Evolutionary conservation across 1,140 invertebrate genomes (phyloP).

Genomic region (Brachionus rotundiformis): DNA sequence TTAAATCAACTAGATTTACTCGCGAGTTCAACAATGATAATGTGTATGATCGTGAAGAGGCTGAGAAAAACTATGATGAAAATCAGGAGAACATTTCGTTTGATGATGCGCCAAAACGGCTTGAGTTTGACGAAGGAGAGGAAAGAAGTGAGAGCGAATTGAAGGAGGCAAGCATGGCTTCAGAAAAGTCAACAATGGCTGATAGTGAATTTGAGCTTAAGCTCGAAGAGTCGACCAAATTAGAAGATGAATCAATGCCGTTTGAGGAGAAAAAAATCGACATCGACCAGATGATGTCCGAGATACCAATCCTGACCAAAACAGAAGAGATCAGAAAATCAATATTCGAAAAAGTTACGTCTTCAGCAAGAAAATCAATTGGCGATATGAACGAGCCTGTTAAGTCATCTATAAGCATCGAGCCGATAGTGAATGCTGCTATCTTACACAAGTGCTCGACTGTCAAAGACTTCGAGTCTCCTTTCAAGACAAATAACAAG

Average conservation of each 20-base stretch:
- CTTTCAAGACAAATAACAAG: background rate
- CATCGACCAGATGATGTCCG: background rate
- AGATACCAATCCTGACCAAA: background rate
- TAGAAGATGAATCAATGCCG: background rate
- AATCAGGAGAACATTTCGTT: background rate
- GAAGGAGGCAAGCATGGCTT: too few species aligned
- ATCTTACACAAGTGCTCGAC: background rate
- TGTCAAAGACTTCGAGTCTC: conserved; percentile 15
- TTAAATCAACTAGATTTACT: background rate
- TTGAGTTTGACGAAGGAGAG: background rate
- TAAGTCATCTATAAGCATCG: background rate
- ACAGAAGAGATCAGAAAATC: conserved; percentile 15
- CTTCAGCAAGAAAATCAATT: conserved; percentile 1
- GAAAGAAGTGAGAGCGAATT: background rate
- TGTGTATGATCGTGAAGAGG: conserved; percentile 7
- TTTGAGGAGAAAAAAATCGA: conserved; percentile 22
- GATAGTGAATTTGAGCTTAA: conserved; percentile 2
- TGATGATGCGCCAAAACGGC: background rate
- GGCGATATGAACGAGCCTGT: background rate
- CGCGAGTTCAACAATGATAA: background rate
- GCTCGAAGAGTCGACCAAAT: background rate
- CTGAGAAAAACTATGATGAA: background rate
- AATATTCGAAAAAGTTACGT: conserved; percentile 23
- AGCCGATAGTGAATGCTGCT: background rate
- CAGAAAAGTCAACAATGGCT: conserved; percentile 10